Evolutionary conservation across 2,888 invertebrate genomes (phyloP).

Genomic region (Orthonevra nobilis): DNA sequence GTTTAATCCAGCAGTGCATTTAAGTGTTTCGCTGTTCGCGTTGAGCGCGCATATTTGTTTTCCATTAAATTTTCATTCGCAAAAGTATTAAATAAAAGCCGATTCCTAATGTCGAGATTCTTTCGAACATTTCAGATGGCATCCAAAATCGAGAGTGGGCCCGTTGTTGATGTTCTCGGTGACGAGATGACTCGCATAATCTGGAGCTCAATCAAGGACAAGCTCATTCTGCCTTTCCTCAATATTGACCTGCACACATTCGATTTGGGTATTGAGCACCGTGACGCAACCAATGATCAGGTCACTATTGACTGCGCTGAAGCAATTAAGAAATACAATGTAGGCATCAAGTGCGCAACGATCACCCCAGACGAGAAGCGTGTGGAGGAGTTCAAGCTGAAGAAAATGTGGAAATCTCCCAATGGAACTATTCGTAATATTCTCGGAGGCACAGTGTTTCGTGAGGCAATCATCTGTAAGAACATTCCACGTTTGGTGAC

Average conservation of each 20-base stretch:
- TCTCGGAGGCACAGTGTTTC: slow-evolving; percentile 87
- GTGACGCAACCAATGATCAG: slow-evolving; percentile 96
- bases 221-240: slow-evolving; percentile 96
- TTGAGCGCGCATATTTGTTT: slow-evolving; percentile 35
- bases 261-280: slow-evolving; percentile 96
- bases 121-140: slow-evolving; percentile 77
- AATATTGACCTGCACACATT: slow-evolving; percentile 96
- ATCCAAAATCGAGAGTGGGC: slow-evolving; percentile 88
- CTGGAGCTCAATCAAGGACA: slow-evolving; percentile 98
- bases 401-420: slow-evolving; percentile 95
- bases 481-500: slow-evolving; percentile 97
- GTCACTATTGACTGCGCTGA: slow-evolving; percentile 98
- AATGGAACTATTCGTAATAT: slow-evolving; percentile 94
- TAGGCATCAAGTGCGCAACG: slow-evolving; percentile 99
- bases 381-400: slow-evolving; percentile 93
- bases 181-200: slow-evolving; percentile 99
- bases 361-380: slow-evolving; percentile 98
- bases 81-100: neutral
- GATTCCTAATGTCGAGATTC: slow-evolving; percentile 47
- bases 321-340: slow-evolving; percentile 97
- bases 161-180: slow-evolving; percentile 95
- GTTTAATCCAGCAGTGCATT: slow-evolving; percentile 39
- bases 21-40: no score
- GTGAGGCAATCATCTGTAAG: slow-evolving; percentile 93
- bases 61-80: neutral